Percentiles rank a stretch among this genome's conserved stretches.
Evolutionary conservation across 2,113 vertebrate species (phyloP).

Genomic region (Semicossyphus pulcher): DNA sequence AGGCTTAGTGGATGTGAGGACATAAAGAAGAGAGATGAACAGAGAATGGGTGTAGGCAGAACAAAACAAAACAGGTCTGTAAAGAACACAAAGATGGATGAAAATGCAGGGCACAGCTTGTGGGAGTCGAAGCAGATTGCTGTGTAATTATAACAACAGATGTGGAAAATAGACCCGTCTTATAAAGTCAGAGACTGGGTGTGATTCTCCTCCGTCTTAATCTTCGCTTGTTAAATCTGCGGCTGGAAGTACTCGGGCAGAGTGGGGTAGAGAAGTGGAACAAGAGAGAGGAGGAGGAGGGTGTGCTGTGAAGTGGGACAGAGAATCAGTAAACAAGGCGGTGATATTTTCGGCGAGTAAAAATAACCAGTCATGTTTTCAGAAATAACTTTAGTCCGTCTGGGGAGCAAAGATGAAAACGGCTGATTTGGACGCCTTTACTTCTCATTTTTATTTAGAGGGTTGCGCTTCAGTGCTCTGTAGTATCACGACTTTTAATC

Average conservation of each 20-base stretch:
- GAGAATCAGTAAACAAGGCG: conserved; percentile 48
- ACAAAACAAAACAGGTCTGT: background rate
- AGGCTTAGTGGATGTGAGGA: background rate
- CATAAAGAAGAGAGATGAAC: background rate
- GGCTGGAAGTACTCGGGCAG: conserved; percentile 32
- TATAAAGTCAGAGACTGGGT: conserved; percentile 44
- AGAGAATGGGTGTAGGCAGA: no score
- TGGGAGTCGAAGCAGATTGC: conserved; percentile 16
- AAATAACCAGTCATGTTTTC: conserved; percentile 59
- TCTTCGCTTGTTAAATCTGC: conserved; percentile 54
- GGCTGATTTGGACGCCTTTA: conserved; percentile 12
- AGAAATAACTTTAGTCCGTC: conserved; percentile 61
- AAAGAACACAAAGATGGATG: background rate
- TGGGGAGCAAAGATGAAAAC: conserved; percentile 38
- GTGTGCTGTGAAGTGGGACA: conserved; percentile 22
- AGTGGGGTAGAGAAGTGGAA: conserved; percentile 15
- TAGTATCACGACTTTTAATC: conserved; percentile 17
- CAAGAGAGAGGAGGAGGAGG: background rate
- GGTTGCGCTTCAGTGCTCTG: conserved; percentile 23
- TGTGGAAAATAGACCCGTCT: conserved; percentile 40
- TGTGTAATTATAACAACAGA: conserved; percentile 45
- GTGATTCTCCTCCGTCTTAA: conserved; percentile 31
- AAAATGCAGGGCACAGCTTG: conserved; percentile 12
- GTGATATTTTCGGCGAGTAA: conserved; percentile 45
- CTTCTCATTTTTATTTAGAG: conserved; percentile 37